Conservation (phyloP, 2,888 invertebrate genomes). For the Balanococcus diminutus region DNA sequence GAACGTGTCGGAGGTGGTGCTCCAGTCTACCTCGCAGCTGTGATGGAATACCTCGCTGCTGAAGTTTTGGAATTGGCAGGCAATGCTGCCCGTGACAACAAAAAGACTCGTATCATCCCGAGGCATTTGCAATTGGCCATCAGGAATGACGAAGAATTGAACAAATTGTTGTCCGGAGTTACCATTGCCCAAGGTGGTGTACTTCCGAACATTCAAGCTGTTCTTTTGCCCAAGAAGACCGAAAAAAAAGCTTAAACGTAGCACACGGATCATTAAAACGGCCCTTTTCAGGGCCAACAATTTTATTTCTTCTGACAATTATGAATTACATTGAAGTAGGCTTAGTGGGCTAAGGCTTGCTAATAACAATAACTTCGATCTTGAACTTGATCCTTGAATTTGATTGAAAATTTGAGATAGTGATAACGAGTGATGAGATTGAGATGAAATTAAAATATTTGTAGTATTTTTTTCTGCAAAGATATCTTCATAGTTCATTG, state of each 20-base stretch:
- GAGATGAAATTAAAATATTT: too few relatives aligned
- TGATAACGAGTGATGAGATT: too few relatives aligned
- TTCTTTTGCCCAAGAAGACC: slow-evolving; percentile 56
- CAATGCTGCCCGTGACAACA: slow-evolving; percentile 70
- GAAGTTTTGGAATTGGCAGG: slow-evolving; percentile 72
- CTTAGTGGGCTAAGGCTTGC: too few relatives aligned
- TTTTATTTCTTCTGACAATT: background rate
- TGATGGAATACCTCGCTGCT: slow-evolving; percentile 71
- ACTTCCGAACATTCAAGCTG: slow-evolving; percentile 66
- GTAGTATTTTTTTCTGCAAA: too few relatives aligned
- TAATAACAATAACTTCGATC: too few relatives aligned
- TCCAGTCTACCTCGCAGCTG: slow-evolving; percentile 67
- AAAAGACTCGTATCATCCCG: slow-evolving; percentile 75
- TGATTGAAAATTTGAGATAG: too few relatives aligned
- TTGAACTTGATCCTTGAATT: too few relatives aligned
- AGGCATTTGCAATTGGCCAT: slow-evolving; percentile 80
- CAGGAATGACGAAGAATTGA: slow-evolving; percentile 83
- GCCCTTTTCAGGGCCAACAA: slow-evolving; percentile 52
- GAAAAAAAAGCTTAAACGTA: slow-evolving; percentile 59
- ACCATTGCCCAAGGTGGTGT: slow-evolving; percentile 87
- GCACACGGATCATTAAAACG: background rate
- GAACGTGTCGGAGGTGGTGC: slow-evolving; percentile 67
- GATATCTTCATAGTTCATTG: too few relatives aligned
- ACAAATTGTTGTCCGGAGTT: slow-evolving; percentile 75
- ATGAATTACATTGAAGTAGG: too few relatives aligned